Evolutionary conservation across 2,888 invertebrate genomes (phyloP), one percentile per base, ranked within the genome.

Genomic region (Ectemnius cavifrons): DNA sequence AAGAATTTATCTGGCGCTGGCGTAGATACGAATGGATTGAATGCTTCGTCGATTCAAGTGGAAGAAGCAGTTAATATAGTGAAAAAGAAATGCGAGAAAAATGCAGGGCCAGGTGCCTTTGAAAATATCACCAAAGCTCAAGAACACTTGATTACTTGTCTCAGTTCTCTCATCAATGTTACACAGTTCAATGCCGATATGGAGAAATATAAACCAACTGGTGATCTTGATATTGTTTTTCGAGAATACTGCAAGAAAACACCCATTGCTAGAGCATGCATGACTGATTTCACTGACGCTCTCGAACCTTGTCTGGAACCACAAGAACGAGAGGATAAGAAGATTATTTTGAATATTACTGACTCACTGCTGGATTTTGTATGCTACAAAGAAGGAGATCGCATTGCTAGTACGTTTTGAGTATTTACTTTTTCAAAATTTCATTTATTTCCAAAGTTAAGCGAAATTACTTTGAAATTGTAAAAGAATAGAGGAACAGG

Each of bases 371-470:
- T 94, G 0, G 93, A 94, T 79, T 97, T 97, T 87, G 92, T 95
- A 27, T 97, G 97, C 87, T 94, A 92, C 85, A 96, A 96, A 84
- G 95, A 96, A 82, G 96, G 96, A 8, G 96, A 96, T 88, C 94
- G 96, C 82, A 95, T 97, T 84, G 96, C 96, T 0, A 91, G 95
- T 95, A 89, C 92, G 94, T 93, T 75, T 18, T 3, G 23, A 59
- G 0, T 18, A 57, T 14, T 46, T 13, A 4, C 28, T 14, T 18
- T 14, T 20, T 14, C 20, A 23, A 28, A 37, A 61, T n/a, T 65
- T 5, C 4, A 37, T 57, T 28, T 20, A 20, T 1, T 20, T 20
- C 20, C 1, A 20, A 20, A 20, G 20, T 20, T 20, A 20, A 20
- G n/a, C n/a, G 20, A 20, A 20, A 2, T n/a, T n/a, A 20, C 1